Evolutionary conservation across 2,797 vertebrate species (phyloP), one percentile per base, ranked within the genome.

Genomic region (Lutjanus argentimaculatus): DNA sequence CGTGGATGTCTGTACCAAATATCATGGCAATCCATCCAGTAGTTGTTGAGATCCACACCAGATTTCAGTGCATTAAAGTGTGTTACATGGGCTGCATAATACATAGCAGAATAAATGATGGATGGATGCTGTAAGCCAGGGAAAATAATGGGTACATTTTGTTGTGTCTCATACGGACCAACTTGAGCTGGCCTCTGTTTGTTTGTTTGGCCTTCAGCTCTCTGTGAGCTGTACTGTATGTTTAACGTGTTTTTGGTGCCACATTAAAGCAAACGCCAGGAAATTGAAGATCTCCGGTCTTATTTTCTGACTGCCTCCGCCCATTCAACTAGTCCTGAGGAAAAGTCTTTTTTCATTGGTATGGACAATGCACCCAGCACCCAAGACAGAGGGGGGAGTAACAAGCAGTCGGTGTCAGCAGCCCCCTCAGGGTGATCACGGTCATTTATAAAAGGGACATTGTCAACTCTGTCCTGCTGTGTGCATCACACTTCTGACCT

Each of bases 381-480:
- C 51, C 36, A 62, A 59, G 46, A 70, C 55, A 58, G 45, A 72
- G 4, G 70, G 46, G 46, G 17, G n/a, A n/a, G 43, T 82, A 70
- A 65, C 53, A 66, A 56, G 46, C 67, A 77, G 68, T 67, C 65
- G 17, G 67, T 76, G 56, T 71, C 71, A 77, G 17, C 73, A 51
- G 8, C 45, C 45, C 71, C 72, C 59, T 71, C 63, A 22, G 80
- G 81, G 52, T 48, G 65, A 65, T 56, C 14, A 48, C 8, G 63
- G 52, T 82, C 78, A 57, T 57, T 81, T 79, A 14, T 14, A 67
- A 86, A 85, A 75, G 65, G 80, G 65, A 66, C 65, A 68, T 81
- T 48, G 68, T 78, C 67, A 56, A 45, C 75, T 79, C 53, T 72
- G 56, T 61, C 85, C 78, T 8, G 61, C 77, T 85, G 75, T 76